Evolutionary conservation across 1,140 invertebrate genomes (phyloP).

Genomic region (Mercenaria mercenaria): DNA sequence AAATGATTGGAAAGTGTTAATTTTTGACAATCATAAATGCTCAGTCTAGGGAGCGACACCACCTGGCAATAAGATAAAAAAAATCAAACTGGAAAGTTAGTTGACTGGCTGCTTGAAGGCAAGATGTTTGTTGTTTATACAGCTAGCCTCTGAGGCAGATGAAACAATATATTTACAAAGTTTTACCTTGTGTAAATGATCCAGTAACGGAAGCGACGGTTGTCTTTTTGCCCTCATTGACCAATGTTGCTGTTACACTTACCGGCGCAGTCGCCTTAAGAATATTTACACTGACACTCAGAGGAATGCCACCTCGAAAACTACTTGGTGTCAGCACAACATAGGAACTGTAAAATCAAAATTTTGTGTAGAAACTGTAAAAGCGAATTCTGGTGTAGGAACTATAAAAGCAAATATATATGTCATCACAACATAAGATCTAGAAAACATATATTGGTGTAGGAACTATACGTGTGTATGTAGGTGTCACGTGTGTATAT

Average conservation of each 20-base stretch:
- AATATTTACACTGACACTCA: constrained; percentile 80
- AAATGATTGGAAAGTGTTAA: too few species aligned
- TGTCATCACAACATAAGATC: neutral
- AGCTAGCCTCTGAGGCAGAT: too few species aligned
- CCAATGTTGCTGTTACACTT: constrained; percentile 67
- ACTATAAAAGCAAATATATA: neutral
- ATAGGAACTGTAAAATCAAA: constrained; percentile 73
- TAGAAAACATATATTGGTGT: neutral
- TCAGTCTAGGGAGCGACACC: too few species aligned
- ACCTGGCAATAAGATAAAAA: too few species aligned
- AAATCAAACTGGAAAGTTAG: too few species aligned
- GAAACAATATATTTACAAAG: too few species aligned
- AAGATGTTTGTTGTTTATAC: too few species aligned
- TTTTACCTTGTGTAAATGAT: constrained; percentile 68
- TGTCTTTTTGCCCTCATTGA: constrained; percentile 47
- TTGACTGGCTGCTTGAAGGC: too few species aligned
- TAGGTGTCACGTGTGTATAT: too few species aligned
- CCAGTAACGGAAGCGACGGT: constrained; percentile 35
- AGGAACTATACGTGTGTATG: too few species aligned
- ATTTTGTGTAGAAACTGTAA: neutral
- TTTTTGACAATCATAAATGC: too few species aligned
- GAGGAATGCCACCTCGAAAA: constrained; percentile 75
- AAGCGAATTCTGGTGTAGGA: neutral
- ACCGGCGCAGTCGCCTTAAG: constrained; percentile 73
- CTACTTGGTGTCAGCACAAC: constrained; percentile 76